Evolutionary conservation across 2,113 vertebrate genomes (phyloP).

Genomic region (Petaurus breviceps): DNA sequence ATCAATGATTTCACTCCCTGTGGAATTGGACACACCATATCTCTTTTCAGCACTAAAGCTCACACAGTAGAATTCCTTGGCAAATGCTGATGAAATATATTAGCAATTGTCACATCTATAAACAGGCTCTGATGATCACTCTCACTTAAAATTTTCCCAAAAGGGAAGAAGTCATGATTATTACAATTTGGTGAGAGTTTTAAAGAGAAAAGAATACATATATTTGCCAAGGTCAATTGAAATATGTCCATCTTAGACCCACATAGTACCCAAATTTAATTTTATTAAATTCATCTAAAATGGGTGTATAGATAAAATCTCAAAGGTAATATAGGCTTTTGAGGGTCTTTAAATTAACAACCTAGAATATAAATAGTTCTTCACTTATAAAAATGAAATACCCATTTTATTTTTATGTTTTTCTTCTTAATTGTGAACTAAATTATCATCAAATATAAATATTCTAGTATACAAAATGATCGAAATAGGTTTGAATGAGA

Average conservation of each 20-base stretch:
- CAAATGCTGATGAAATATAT: constrained; percentile 27
- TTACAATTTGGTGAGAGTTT: not conserved
- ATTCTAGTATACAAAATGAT: not conserved
- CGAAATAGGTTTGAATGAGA: not conserved
- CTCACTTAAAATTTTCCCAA: not conserved
- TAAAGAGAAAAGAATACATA: not conserved
- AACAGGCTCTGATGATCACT: not conserved
- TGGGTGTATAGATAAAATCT: not conserved
- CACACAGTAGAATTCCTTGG: constrained; percentile 23
- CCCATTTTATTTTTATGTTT: not conserved
- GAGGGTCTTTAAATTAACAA: not conserved
- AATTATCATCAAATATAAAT: not conserved
- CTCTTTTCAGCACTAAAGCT: constrained; percentile 50
- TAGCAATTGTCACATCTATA: not conserved
- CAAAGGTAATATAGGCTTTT: not conserved
- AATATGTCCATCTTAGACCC: not conserved
- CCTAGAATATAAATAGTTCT: not conserved
- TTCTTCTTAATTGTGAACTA: not conserved
- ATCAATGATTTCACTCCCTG: constrained; percentile 50
- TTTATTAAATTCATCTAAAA: not conserved
- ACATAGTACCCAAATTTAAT: not conserved
- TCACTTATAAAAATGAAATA: not conserved
- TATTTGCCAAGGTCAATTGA: not conserved
- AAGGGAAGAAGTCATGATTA: not conserved
- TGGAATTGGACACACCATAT: not conserved